These are phyloP conservation scores for Tauraco hartlaubi DNA, from an alignment of 2,797 vertebrate genomes.

Conservation along the genomic window DNA sequence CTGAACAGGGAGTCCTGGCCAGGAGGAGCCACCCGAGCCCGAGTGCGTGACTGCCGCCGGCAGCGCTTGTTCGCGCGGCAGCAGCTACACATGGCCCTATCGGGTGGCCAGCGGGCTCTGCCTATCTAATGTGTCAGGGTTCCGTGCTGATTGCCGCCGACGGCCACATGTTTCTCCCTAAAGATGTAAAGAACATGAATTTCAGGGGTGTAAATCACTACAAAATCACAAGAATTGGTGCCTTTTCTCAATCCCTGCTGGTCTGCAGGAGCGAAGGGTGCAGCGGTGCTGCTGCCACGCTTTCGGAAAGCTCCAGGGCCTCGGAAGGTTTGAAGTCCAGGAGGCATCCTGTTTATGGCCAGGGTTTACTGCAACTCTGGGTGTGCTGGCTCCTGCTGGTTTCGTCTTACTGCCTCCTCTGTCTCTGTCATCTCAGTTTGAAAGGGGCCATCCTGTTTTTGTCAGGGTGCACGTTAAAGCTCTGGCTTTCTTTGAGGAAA, in stretches of 20 bases:
- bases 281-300: not conserved
- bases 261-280: not conserved
- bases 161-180: not conserved
- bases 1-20: not conserved
- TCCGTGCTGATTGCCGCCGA: accelerated
- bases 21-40: not conserved
- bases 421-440: not conserved
- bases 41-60: not conserved
- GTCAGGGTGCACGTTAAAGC: not conserved
- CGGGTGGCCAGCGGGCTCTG: not conserved
- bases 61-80: not conserved
- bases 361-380: conserved; percentile 20
- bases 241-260: not conserved
- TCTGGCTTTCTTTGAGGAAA: conserved; percentile 42
- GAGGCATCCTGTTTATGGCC: conserved; percentile 49
- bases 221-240: not conserved
- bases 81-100: not conserved
- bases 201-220: not conserved
- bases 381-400: not conserved
- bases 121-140: not conserved
- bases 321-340: not conserved
- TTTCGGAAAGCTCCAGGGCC: not conserved
- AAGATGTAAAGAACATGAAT: accelerated
- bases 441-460: conserved; percentile 33
- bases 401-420: not conserved